Evolutionary conservation across 2,113 vertebrate species (phyloP), one percentile per base, ranked within the genome.

Genomic region (Gallinago paraguaiae): DNA sequence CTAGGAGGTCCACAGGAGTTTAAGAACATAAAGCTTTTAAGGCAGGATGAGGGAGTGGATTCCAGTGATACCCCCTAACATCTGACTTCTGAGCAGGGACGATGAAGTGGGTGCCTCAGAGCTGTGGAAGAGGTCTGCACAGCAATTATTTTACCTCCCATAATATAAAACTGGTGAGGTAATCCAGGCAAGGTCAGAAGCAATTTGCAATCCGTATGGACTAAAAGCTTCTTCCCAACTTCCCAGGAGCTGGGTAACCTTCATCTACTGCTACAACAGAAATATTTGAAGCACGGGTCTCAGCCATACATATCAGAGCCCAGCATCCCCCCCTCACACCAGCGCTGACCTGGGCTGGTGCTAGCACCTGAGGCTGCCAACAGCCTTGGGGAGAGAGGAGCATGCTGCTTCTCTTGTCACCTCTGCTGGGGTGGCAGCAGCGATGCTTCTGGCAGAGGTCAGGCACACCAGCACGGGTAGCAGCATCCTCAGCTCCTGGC

Each of bases 231-330:
- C 69, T 82, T 71, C 64, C 64, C 13, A 25, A 35, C 81, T 57
- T 56, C 41, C 57, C 69, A 46, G 39, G 22, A 46, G 57, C 35
- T 80, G 56, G 43, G 54, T 35, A 53, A 92, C n/a, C 27, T 43
- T 48, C 45, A 81, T 39, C 51, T 51, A 19, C 51, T 61, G 35
- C 88, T 61, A 39, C 27, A 28, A n/a, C 17, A 65, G 28, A 41
- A 65, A 51, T 45, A 82, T 13, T 23, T 65, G 39, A 24, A 65
- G 46, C 39, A 14, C 4, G 5, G 8, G n/a, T 37, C 63, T 70
- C 39, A 71, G 84, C 31, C 1, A 0, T 23, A 28, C 11, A 15
- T 5, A 1, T 8, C 1, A 0, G 48, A 83, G 54, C 22, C n/a
- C 68, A 48, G 74, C 33, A 31, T n/a, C n/a, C 13, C 25, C 25